phyloP scores from a whole-genome alignment of 2,888 invertebrate genomes.

The Microdon myrmicae region DNA sequence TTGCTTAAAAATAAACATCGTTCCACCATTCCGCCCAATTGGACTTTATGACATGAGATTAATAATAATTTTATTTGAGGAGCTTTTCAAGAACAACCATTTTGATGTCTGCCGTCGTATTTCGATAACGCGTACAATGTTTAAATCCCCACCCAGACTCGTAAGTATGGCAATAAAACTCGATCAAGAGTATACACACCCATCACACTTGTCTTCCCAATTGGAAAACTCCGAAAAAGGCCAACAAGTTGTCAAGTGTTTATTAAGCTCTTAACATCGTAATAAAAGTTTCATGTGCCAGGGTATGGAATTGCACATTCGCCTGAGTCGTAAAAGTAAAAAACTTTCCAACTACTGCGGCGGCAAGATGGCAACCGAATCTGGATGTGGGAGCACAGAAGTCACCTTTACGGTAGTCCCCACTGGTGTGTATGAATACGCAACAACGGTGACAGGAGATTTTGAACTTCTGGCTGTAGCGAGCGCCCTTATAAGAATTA shows the following conservation, averaged over 20 bases:
- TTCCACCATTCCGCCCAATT: no score
- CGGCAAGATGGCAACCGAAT: constrained; percentile 6
- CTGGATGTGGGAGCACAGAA: constrained; percentile 1
- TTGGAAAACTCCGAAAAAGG: constrained; percentile 22
- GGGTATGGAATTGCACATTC: constrained; percentile 41
- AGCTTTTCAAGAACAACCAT: no score
- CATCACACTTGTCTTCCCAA: constrained; percentile 33
- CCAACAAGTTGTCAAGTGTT: constrained; percentile 33
- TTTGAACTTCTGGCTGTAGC: no score
- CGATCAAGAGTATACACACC: constrained; percentile 17
- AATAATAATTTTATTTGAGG: no score
- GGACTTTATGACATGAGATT: no score
- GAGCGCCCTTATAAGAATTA: constrained; percentile 9
- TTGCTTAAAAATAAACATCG: no score
- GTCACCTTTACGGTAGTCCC: constrained; percentile 1
- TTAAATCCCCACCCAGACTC: no score
- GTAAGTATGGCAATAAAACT: constrained; percentile 11
- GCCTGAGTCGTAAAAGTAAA: constrained; percentile 7
- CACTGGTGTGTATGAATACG: no score
- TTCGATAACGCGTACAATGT: no score
- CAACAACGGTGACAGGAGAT: not conserved
- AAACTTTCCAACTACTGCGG: constrained; percentile 18
- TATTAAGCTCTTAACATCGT: constrained; percentile 47
- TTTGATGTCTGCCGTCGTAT: no score
- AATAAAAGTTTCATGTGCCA: constrained; percentile 30